These are phyloP conservation scores for Zosterops borbonicus DNA, from an alignment of 2,113 vertebrate genomes.

Conservation along the genomic window DNA sequence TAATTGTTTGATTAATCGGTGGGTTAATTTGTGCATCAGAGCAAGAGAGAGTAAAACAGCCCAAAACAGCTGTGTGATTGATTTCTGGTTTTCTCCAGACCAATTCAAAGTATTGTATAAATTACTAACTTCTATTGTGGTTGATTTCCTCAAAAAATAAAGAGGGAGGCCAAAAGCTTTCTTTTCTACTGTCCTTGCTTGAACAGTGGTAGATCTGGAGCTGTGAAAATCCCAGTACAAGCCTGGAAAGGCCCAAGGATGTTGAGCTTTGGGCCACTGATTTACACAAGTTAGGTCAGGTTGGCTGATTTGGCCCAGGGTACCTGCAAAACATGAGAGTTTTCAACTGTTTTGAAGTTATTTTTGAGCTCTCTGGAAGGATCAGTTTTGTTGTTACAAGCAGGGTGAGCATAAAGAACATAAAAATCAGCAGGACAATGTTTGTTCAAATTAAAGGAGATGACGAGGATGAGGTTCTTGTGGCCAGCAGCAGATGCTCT, in stretches of 20 bases:
- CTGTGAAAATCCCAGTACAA: background rate
- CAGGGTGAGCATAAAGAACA: background rate
- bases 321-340: background rate
- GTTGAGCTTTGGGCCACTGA: background rate
- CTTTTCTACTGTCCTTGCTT: background rate
- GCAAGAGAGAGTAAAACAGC: background rate
- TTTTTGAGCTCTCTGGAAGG: background rate
- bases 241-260: background rate
- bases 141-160: slow-evolving; percentile 34
- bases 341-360: background rate
- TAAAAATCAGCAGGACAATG: background rate
- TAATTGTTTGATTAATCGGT: slow-evolving; percentile 48
- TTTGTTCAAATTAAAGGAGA: background rate
- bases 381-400: background rate
- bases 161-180: background rate
- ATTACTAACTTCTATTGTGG: background rate
- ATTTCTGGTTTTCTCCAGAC: background rate
- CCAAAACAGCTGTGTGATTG: background rate
- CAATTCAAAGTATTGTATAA: slow-evolving; percentile 6
- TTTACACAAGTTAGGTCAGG: background rate
- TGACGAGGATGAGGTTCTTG: background rate
- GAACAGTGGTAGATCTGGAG: background rate
- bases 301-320: background rate
- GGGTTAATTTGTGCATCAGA: slow-evolving; percentile 39
- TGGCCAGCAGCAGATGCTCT: background rate